A percentile compares a stretch with the other conserved stretches of the same genome.
phyloP scores from a whole-genome alignment of 2,888 invertebrate genomes.

The Panzeria rudis region DNA sequence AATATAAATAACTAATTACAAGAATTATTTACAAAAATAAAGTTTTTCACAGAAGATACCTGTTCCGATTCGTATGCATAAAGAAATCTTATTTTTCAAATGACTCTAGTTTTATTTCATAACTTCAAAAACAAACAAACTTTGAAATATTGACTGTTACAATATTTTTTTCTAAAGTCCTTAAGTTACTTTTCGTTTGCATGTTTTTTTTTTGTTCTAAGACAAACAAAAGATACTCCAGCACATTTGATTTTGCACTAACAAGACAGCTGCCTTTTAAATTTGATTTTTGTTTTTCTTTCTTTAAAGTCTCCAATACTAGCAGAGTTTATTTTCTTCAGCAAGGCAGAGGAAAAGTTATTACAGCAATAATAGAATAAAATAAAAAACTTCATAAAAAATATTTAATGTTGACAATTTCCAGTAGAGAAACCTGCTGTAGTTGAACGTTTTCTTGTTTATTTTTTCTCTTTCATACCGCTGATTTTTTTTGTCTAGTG shows the following conservation, averaged over 20 bases:
- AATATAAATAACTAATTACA: no score
- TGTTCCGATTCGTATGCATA: no score
- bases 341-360: constrained; percentile 29
- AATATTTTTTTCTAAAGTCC: constrained; percentile 26
- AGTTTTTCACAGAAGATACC: no score
- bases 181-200: not conserved
- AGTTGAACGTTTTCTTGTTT: not conserved
- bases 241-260: constrained; percentile 4
- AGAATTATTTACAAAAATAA: no score
- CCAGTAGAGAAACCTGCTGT: not conserved
- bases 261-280: constrained; percentile 40
- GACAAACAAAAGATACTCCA: constrained; percentile 33
- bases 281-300: constrained; percentile 1
- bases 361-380: constrained; percentile 26
- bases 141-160: constrained; percentile 44
- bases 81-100: no score
- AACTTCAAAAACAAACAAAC: constrained; percentile 7
- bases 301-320: constrained; percentile 3
- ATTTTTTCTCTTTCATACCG: not conserved
- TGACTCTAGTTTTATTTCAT: no score
- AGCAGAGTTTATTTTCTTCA: constrained; percentile 24
- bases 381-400: constrained; percentile 24
- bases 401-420: constrained; percentile 62
- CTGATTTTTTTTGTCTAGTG: constrained; percentile 22
- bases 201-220: not conserved